Conservation (phyloP, 2,113 vertebrate genomes). For the Chitala chitala region DNA sequence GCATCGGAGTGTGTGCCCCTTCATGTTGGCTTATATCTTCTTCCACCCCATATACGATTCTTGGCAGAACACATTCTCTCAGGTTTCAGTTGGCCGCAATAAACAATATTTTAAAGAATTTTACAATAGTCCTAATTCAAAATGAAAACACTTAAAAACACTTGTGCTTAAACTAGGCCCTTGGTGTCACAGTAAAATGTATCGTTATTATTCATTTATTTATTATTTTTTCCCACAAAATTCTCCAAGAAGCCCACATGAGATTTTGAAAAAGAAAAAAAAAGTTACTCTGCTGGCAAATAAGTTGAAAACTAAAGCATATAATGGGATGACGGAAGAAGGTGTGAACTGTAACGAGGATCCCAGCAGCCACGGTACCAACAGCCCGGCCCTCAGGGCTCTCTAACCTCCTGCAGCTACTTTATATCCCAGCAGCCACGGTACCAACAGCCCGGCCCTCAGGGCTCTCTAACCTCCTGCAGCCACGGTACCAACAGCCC, state of each 20-base stretch:
- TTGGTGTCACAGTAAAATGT: slow-evolving; percentile 36
- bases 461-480: no score
- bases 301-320: slow-evolving; percentile 44
- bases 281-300: slow-evolving; percentile 38
- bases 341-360: slow-evolving; percentile 40
- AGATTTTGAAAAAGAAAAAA: slow-evolving; percentile 29
- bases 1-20: slow-evolving; percentile 20
- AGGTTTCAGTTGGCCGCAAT: slow-evolving; percentile 23
- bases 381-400: slow-evolving; percentile 33
- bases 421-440: slow-evolving; percentile 16
- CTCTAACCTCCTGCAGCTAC: slow-evolving; percentile 23
- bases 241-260: slow-evolving; percentile 19
- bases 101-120: slow-evolving; percentile 27
- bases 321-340: slow-evolving; percentile 41
- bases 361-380: slow-evolving; percentile 35
- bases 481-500: slow-evolving; percentile 38
- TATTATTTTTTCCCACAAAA: slow-evolving; percentile 13
- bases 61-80: slow-evolving; percentile 31
- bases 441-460: no score
- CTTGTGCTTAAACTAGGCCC: slow-evolving; percentile 24
- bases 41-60: slow-evolving; percentile 23
- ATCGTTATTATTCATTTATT: slow-evolving; percentile 14
- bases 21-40: slow-evolving; percentile 23
- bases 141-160: slow-evolving; percentile 40
- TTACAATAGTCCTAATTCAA: slow-evolving; percentile 31